Evolutionary conservation across 1,140 invertebrate genomes (phyloP).

Genomic region (Aphidius gifuensis): DNA sequence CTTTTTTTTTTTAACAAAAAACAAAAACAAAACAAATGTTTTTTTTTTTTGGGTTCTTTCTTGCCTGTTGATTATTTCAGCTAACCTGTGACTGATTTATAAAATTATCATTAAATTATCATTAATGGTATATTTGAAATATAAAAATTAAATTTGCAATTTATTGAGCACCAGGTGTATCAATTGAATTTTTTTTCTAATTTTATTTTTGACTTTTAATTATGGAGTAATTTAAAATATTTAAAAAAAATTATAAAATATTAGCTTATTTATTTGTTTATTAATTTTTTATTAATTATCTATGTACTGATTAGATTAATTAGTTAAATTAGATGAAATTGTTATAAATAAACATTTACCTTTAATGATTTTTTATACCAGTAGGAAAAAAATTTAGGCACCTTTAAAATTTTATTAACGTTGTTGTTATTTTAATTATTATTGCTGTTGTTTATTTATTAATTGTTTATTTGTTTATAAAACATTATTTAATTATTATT

Average conservation of each 20-base stretch:
- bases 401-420: not conserved
- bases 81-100: not conserved
- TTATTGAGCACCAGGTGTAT: not conserved
- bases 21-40: not conserved
- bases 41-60: not conserved
- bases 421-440: not conserved
- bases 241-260: no score
- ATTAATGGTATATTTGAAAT: no score
- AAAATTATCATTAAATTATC: no score
- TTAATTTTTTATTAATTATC: no score
- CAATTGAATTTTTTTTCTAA: not conserved
- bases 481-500: no score
- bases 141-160: no score
- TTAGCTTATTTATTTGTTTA: no score
- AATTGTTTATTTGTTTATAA: no score
- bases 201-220: not conserved
- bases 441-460: no score
- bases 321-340: not conserved
- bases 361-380: constrained; percentile 12
- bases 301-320: no score
- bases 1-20: no score
- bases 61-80: not conserved
- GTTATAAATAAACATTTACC: constrained; percentile 7
- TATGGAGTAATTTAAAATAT: not conserved
- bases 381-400: constrained; percentile 5